Percentiles rank a stretch among this genome's conserved stretches.
These are phyloP conservation scores for Hippocampus zosterae DNA, from an alignment of 2,113 vertebrate species.

Conservation along the genomic window DNA sequence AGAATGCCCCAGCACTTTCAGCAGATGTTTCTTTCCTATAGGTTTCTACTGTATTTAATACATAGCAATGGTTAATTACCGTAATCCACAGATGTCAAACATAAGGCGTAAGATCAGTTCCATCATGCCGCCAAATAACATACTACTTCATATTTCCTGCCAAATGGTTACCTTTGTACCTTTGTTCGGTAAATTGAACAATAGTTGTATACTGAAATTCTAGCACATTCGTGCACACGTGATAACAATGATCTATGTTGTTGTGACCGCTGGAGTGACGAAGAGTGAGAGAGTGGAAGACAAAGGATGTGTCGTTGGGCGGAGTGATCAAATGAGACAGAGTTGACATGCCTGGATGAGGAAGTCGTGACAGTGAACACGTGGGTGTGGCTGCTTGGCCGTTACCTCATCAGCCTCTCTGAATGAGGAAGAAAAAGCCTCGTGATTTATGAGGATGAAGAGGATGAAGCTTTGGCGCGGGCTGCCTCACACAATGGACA, in stretches of 20 bases:
- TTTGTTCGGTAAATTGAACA: neutral
- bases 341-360: conserved; percentile 35
- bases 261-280: neutral
- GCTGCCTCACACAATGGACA: conserved; percentile 48
- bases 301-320: conserved; percentile 33
- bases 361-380: conserved; percentile 46
- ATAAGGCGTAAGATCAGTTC: too few species aligned
- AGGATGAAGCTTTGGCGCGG: conserved; percentile 25
- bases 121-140: neutral
- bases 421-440: conserved; percentile 5
- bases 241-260: neutral
- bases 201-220: too few species aligned
- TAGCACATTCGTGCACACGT: too few species aligned
- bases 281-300: conserved; percentile 11
- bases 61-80: neutral
- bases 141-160: too few species aligned
- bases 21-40: neutral
- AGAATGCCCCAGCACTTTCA: neutral
- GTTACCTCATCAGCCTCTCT: conserved; percentile 24
- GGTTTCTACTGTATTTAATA: neutral
- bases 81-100: too few species aligned
- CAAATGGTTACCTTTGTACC: too few species aligned
- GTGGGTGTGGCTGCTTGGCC: conserved; percentile 50
- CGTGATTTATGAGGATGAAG: conserved; percentile 22
- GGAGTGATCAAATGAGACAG: conserved; percentile 21